A percentile compares a stretch with the other conserved stretches of the same genome.
phyloP scores from a whole-genome alignment of 2,113 vertebrate species.

The Barnardius zonarius region DNA sequence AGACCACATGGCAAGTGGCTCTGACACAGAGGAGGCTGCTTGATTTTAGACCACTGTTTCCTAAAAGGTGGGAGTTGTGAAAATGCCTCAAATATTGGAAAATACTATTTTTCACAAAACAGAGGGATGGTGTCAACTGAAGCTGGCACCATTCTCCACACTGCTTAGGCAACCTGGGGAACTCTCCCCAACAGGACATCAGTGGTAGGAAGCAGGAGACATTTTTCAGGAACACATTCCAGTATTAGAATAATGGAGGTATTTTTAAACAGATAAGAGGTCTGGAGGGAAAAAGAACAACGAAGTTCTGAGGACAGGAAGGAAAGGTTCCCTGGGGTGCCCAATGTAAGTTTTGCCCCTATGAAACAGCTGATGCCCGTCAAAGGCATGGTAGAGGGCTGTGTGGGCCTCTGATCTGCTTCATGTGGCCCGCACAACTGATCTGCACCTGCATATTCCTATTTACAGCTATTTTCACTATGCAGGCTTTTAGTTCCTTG shows the following conservation, averaged over 20 bases:
- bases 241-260: neutral
- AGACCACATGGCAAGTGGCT: neutral
- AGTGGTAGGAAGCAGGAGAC: neutral
- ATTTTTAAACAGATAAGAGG: neutral
- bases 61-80: neutral
- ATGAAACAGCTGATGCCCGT: neutral
- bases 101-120: neutral
- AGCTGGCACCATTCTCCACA: neutral
- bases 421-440: neutral
- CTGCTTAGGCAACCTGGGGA: neutral
- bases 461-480: neutral
- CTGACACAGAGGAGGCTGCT: neutral
- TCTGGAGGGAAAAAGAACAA: conserved; percentile 2
- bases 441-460: neutral
- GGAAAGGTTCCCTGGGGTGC: neutral
- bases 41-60: neutral
- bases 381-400: neutral
- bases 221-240: neutral
- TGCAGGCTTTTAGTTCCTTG: neutral
- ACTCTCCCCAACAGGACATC: neutral
- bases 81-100: neutral
- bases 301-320: neutral
- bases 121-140: neutral
- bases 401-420: neutral
- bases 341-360: neutral